Base-by-base conservation (phyloP, 2,888 invertebrate species). In the Biston stratarius region DNA sequence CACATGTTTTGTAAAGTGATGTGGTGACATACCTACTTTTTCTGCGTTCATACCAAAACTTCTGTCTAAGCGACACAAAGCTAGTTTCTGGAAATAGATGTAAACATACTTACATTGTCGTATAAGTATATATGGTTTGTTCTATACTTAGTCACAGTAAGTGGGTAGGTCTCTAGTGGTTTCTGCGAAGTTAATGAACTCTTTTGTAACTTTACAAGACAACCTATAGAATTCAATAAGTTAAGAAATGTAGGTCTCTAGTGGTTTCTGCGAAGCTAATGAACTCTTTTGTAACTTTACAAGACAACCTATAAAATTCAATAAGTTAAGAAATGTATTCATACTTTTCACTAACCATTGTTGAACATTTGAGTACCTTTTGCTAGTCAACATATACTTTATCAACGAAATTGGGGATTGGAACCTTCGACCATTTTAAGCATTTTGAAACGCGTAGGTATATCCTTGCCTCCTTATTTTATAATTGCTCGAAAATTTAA, bases 181-280 rank as follows among this genome's bases (percentile, higher is more conserved):
- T 38, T 53, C 15, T 38, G 34, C 38, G 10, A 10, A 38, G 52
- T 15, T 10, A 53, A 53, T 53, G 52, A 53, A 53, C 52, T 38
- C 38, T 36, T 51, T 24, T 14, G 36, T 34, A 5, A 51, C 8
- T 36, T 15, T 36, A 36, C 8, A n/a, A 51, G 3, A 36, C 34
- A 7, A 14, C 51, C 51, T 51, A n/a, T n/a, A 14, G n/a, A 51
- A 12, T 51, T 51, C 33, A 33, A 24, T 12, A 34, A 51, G 49
- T 24, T 2, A 24, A 24, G 24, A 24, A 24, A 24, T 24, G 38
- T 38, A 38, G n/a, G n/a, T 6, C 12, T 51, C 34, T 34, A 51
- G n/a, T 51, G 51, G 52, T 38, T 38, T 53, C 15, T 38, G 34
- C 38, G 10, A 10, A 38, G 52, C 10, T 10, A 53, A 53, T 53